Percentiles rank a stretch among this genome's conserved stretches.
Conservation (phyloP, 2,797 vertebrate species). For the Malacoctenus gilli region DNA sequence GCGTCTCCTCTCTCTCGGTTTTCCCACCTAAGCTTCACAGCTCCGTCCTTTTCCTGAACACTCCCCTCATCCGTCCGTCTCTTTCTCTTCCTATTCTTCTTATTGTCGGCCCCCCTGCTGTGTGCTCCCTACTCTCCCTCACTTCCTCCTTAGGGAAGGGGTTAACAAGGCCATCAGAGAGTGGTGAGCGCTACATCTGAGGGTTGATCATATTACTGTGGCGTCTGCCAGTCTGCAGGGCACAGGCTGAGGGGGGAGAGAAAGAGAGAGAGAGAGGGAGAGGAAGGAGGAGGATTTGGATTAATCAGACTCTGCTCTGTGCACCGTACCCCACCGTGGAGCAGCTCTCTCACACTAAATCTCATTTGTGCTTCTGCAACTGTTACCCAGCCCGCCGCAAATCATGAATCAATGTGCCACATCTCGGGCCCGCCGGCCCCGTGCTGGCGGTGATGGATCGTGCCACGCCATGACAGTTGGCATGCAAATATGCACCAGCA, state of each 20-base stretch:
- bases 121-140: slow-evolving; percentile 18
- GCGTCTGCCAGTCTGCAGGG: slow-evolving; percentile 71
- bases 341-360: slow-evolving; percentile 50
- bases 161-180: slow-evolving; percentile 76
- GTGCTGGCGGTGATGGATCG: slow-evolving; percentile 55
- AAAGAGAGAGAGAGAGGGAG: slow-evolving; percentile 4
- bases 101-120: slow-evolving; percentile 6
- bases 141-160: slow-evolving; percentile 60
- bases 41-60: slow-evolving; percentile 1
- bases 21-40: slow-evolving; percentile 15
- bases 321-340: slow-evolving; percentile 29
- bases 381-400: slow-evolving; percentile 39
- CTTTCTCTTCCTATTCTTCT: background rate
- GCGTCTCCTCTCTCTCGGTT: slow-evolving; percentile 8
- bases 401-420: slow-evolving; percentile 54
- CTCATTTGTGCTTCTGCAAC: slow-evolving; percentile 48
- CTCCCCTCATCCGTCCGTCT: slow-evolving; percentile 14
- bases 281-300: slow-evolving; percentile 48
- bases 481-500: slow-evolving; percentile 53
- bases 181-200: slow-evolving; percentile 62
- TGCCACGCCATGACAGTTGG: slow-evolving; percentile 35
- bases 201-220: slow-evolving; percentile 75
- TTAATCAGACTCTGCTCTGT: slow-evolving; percentile 52
- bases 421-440: slow-evolving; percentile 48
- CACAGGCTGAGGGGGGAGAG: slow-evolving; percentile 58